A percentile compares a stretch with the other conserved stretches of the same genome.
Conservation (phyloP, 2,797 vertebrate genomes). For the Aplochiton taeniatus region DNA sequence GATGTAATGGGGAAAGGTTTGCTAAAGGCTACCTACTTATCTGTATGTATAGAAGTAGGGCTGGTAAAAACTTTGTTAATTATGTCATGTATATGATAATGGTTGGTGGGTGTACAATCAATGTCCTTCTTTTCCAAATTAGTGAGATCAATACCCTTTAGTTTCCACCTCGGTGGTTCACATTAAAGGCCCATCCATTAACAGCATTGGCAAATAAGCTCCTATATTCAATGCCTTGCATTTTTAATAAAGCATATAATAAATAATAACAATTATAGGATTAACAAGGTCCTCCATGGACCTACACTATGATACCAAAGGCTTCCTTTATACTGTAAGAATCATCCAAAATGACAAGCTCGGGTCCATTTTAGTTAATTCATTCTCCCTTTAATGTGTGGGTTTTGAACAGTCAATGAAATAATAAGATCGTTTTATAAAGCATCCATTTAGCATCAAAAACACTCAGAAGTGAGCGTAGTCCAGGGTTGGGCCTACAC, state of each 20-base stretch:
- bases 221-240: not conserved
- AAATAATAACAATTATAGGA: too few relatives aligned
- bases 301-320: too few relatives aligned
- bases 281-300: too few relatives aligned
- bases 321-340: too few relatives aligned
- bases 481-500: too few relatives aligned
- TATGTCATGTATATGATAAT: constrained; percentile 7
- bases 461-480: not conserved
- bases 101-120: not conserved
- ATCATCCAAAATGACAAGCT: too few relatives aligned
- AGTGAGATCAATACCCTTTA: constrained; percentile 3
- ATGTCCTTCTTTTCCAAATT: constrained; percentile 9
- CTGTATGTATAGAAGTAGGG: constrained; percentile 30
- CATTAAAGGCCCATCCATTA: not conserved
- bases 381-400: too few relatives aligned
- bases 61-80: not conserved
- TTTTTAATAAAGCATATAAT: too few relatives aligned
- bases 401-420: too few relatives aligned
- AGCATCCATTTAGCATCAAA: not conserved
- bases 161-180: not conserved
- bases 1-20: constrained; percentile 35
- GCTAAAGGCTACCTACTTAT: constrained; percentile 26
- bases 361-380: too few relatives aligned
- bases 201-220: not conserved
- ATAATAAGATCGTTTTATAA: not conserved